Percentiles rank a stretch among this genome's conserved stretches.
Evolutionary conservation across 2,888 invertebrate species (phyloP).

Genomic region (Rhodophaea formosa): DNA sequence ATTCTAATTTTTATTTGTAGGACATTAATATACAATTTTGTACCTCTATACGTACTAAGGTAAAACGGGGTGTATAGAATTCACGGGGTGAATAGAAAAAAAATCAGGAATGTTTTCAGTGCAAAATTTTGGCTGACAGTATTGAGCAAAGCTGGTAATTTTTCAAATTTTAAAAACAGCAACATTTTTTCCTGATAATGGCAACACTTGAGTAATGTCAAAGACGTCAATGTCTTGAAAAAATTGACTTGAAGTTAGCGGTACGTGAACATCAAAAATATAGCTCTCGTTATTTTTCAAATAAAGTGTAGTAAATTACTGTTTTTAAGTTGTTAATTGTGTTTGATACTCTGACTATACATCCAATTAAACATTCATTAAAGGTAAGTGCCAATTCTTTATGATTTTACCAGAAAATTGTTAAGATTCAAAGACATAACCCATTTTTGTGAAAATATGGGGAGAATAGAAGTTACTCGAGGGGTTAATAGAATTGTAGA

Average conservation of each 20-base stretch:
- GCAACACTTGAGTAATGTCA: not conserved
- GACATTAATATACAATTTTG: no score
- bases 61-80: not conserved
- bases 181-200: not conserved
- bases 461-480: no score
- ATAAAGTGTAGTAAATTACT: not conserved
- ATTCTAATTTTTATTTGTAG: no score
- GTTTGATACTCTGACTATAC: not conserved
- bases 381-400: not conserved
- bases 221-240: not conserved
- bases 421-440: not conserved
- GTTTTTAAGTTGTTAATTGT: not conserved
- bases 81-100: not conserved
- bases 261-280: not conserved
- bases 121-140: not conserved
- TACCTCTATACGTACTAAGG: no score
- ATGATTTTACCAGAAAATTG: not conserved
- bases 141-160: not conserved
- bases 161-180: not conserved
- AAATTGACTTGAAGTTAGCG: not conserved
- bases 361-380: not conserved
- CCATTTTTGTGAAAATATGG: not conserved
- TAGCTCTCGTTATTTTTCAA: not conserved
- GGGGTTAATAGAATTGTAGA: not conserved
- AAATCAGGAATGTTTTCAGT: not conserved